These are phyloP conservation scores for Argynnis bischoffii DNA, from an alignment of 2,888 invertebrate genomes.

Conservation along the genomic window DNA sequence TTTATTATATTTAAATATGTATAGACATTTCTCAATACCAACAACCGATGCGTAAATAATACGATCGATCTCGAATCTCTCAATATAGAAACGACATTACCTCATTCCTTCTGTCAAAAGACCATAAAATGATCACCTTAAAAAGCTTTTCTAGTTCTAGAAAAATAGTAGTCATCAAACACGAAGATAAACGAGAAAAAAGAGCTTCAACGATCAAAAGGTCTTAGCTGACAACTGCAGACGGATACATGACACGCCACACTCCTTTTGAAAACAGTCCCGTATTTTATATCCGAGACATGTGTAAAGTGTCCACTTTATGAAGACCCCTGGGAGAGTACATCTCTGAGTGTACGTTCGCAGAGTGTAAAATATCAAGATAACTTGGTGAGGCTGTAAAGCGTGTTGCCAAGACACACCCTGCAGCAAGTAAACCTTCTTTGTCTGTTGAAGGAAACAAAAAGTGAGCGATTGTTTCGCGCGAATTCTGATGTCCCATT, in stretches of 20 bases:
- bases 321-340: slow-evolving; percentile 41
- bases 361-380: slow-evolving; percentile 42
- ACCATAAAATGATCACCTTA: slow-evolving; percentile 6
- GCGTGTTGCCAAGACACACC: slow-evolving; percentile 57
- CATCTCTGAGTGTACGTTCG: slow-evolving; percentile 16
- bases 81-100: background rate
- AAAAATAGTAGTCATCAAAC: slow-evolving; percentile 26
- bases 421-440: slow-evolving; percentile 60
- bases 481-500: slow-evolving; percentile 55
- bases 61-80: too few species aligned
- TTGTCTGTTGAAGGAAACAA: slow-evolving; percentile 65
- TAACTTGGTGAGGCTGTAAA: slow-evolving; percentile 55
- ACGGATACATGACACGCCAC: slow-evolving; percentile 60
- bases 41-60: too few species aligned
- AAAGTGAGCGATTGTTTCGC: slow-evolving; percentile 70
- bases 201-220: slow-evolving; percentile 57
- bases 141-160: slow-evolving; percentile 19
- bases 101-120: background rate
- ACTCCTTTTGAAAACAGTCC: slow-evolving; percentile 60
- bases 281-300: slow-evolving; percentile 65
- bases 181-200: slow-evolving; percentile 38
- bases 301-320: slow-evolving; percentile 62
- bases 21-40: too few species aligned
- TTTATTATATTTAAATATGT: too few species aligned
- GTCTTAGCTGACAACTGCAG: slow-evolving; percentile 57